These are phyloP conservation scores for Campopleginae sp. DNA, from an alignment of 2,888 invertebrate genomes.

Conservation along the genomic window DNA sequence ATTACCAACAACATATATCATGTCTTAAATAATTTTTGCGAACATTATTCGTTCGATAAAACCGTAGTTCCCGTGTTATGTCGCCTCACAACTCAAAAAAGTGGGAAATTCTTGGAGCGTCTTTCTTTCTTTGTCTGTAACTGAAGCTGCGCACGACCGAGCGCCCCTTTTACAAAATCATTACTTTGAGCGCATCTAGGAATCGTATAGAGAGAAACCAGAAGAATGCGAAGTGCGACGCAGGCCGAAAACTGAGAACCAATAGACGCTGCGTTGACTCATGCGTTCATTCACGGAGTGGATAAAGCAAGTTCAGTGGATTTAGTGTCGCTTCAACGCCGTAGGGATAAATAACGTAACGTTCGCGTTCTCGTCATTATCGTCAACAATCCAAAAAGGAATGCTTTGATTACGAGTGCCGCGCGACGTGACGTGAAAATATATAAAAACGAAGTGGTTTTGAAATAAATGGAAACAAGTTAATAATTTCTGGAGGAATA, in stretches of 20 bases:
- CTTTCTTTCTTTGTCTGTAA: slow-evolving; percentile 28
- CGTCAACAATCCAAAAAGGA: slow-evolving; percentile 7
- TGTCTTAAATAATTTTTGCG: background rate
- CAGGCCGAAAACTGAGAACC: slow-evolving; percentile 36
- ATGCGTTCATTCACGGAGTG: slow-evolving; percentile 46
- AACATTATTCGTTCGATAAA: background rate
- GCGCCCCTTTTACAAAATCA: slow-evolving; percentile 65
- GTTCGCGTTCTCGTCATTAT: slow-evolving; percentile 3
- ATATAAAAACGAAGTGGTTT: background rate
- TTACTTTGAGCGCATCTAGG: slow-evolving; percentile 47
- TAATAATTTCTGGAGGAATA: background rate
- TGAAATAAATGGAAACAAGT: background rate
- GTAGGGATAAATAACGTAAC: slow-evolving; percentile 22
- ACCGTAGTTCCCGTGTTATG: background rate
- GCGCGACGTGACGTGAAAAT: background rate
- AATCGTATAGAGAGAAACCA: slow-evolving; percentile 2
- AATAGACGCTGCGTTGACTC: slow-evolving; percentile 54
- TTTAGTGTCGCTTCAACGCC: slow-evolving; percentile 64
- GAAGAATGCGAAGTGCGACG: slow-evolving; percentile 59
- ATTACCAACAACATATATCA: background rate
- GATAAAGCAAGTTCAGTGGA: slow-evolving; percentile 8
- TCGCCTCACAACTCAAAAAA: background rate
- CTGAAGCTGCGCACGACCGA: slow-evolving; percentile 26
- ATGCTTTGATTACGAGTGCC: background rate
- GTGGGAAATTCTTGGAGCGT: slow-evolving; percentile 9